Base-by-base conservation (phyloP, 2,797 vertebrate species). In the Xiphorhynchus erythropygius region DNA sequence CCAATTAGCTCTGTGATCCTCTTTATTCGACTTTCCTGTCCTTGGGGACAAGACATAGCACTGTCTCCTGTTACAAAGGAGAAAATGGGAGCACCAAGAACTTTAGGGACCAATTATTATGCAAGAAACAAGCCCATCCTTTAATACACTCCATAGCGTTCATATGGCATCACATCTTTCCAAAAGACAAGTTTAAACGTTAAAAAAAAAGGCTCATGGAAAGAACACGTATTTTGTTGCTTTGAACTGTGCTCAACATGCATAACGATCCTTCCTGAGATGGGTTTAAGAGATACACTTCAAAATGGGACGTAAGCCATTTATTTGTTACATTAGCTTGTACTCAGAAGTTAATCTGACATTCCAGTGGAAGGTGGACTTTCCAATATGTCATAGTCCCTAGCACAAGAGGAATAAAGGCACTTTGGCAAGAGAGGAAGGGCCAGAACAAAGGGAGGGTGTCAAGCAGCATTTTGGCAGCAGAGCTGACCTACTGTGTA, bases 201-300 rank as follows among this genome's bases (percentile, higher is more conserved):
- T 1, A 33, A 65, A 56, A 42, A 32, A 35, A 13, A 13, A 32
- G n/a, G 2, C n/a, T 85, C 4, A 46, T 6, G 76, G 91, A 94
- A 95, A 78, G 46, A 91, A 69, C 25, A 75, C 0, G 0, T 53
- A 57, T 69, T 95, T 56, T 62, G n/a, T 65, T 86, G 46, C 90
- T 90, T 81, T 92, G 68, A 96, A 53, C 62, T 62, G 33, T 71
- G 89, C 17, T 89, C 62, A 82, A 63, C 35, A n/a, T 19, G 35
- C 5, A 0, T 63, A 88, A 81, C 0, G 0, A 73, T 84, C 69
- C 8, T 28, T 93, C 62, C 73, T 44, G 79, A 89, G 87, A 87
- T 60, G 32, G 47, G 63, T 53, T 83, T 21, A 56, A 74, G 28
- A 80, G 64, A 87, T 57, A 89, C 11, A 42, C 56, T 70, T 85